These are phyloP conservation scores for Uloborus plumipes DNA, from an alignment of 2,888 invertebrate species.

Conservation along the genomic window DNA sequence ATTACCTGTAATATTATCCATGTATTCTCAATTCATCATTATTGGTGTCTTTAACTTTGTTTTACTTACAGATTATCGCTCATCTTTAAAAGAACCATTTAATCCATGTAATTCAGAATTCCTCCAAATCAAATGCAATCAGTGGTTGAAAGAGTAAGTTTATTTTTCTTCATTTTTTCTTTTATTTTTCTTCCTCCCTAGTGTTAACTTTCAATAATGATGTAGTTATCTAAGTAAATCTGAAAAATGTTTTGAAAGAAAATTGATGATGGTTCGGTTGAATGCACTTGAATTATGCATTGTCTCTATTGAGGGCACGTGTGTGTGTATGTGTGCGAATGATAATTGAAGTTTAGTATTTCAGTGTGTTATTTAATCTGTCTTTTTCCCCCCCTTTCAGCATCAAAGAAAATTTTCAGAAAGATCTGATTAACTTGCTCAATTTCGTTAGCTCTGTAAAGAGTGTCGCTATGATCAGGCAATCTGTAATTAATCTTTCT, in stretches of 20 bases:
- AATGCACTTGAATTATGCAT: no score
- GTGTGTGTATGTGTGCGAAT: no score
- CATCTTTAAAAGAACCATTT: conserved; percentile 19
- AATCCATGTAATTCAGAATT: conserved; percentile 18
- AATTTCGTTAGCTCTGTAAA: conserved; percentile 71
- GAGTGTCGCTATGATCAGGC: conserved; percentile 70
- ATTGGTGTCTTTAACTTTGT: background rate
- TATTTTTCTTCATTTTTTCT: background rate
- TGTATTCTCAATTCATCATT: background rate
- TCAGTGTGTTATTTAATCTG: background rate
- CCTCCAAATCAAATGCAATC: conserved; percentile 25
- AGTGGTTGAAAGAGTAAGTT: conserved; percentile 51
- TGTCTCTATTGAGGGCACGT: no score
- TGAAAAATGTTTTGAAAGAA: no score
- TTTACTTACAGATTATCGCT: conserved; percentile 35
- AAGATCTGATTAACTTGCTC: conserved; percentile 70
- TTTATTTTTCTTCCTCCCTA: background rate
- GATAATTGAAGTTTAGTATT: background rate
- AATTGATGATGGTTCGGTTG: no score
- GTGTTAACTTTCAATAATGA: no score
- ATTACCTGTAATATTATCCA: background rate
- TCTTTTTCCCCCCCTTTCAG: conserved; percentile 1
- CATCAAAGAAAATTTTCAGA: conserved; percentile 66
- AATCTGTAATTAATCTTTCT: conserved; percentile 70
- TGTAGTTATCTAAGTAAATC: no score